phyloP scores from a whole-genome alignment of 2,797 vertebrate genomes.

The Gorsachius magnificus region DNA sequence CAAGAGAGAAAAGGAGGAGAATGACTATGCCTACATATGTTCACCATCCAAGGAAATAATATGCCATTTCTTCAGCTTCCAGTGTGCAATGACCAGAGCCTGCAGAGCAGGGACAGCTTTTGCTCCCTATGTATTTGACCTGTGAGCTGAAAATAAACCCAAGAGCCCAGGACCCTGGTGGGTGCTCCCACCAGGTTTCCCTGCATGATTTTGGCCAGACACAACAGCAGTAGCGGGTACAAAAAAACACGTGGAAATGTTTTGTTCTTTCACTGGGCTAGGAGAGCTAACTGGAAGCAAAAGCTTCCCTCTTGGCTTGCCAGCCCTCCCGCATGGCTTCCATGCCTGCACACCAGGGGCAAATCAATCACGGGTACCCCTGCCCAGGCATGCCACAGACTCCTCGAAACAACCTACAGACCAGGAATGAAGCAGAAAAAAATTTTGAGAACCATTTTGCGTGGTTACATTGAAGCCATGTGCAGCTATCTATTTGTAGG shows the following conservation, averaged over 20 bases:
- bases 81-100: background rate
- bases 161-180: background rate
- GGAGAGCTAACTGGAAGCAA: fast-evolving
- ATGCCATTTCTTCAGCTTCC: background rate
- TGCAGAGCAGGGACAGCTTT: background rate
- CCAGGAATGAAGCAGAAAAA: background rate
- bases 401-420: background rate
- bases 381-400: background rate
- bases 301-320: background rate
- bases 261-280: background rate
- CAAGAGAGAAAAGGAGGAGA: background rate
- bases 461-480: background rate
- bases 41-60: background rate
- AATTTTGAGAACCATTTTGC: background rate
- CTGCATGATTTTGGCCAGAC: background rate
- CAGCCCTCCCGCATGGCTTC: background rate
- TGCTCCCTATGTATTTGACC: fast-evolving
- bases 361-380: background rate
- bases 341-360: background rate
- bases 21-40: background rate
- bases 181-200: background rate
- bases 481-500: background rate
- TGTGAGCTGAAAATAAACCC: background rate
- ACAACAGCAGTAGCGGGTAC: fast-evolving
- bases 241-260: fast-evolving